Conservation (phyloP, 2,797 vertebrate genomes). For the Chrysocyon brachyurus region DNA sequence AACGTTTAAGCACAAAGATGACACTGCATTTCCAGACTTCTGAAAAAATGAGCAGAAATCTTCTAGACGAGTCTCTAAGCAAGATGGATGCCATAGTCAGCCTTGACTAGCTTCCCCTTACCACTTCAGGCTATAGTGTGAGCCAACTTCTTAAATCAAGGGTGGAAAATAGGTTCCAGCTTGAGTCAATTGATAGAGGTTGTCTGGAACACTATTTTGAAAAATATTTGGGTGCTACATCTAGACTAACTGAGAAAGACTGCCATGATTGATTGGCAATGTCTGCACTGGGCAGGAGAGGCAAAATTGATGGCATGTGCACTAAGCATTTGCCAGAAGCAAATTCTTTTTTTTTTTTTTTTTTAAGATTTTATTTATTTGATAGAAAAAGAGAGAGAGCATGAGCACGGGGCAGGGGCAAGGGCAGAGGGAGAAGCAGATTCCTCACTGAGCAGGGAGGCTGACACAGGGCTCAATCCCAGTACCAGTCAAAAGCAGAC, state of each 20-base stretch:
- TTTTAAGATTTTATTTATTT: no score
- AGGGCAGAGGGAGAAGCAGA: no score
- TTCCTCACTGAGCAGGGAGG: no score
- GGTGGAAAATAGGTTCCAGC: conserved; percentile 69
- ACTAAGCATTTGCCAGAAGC: conserved; percentile 23
- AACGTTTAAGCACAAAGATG: conserved; percentile 76
- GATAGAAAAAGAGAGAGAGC: no score
- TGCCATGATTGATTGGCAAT: conserved; percentile 47
- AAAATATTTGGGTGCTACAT: conserved; percentile 70
- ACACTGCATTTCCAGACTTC: conserved; percentile 64
- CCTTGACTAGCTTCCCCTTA: conserved; percentile 68
- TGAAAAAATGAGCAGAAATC: conserved; percentile 63
- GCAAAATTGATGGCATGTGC: conserved; percentile 30
- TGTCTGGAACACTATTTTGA: conserved; percentile 73
- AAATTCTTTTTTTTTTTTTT: background rate
- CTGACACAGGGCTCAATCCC: no score
- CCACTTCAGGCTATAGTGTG: conserved; percentile 57
- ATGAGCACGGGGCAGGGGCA: no score
- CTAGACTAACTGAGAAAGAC: conserved; percentile 49
- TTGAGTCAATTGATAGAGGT: conserved; percentile 75
- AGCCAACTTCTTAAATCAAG: conserved; percentile 77
- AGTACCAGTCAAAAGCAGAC: no score
- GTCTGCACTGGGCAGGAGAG: conserved; percentile 19
- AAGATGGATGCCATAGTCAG: conserved; percentile 67
- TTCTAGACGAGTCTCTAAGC: conserved; percentile 67